These are phyloP conservation scores for Taenioides sp. DNA, from an alignment of 2,797 vertebrate genomes.

Conservation along the genomic window DNA sequence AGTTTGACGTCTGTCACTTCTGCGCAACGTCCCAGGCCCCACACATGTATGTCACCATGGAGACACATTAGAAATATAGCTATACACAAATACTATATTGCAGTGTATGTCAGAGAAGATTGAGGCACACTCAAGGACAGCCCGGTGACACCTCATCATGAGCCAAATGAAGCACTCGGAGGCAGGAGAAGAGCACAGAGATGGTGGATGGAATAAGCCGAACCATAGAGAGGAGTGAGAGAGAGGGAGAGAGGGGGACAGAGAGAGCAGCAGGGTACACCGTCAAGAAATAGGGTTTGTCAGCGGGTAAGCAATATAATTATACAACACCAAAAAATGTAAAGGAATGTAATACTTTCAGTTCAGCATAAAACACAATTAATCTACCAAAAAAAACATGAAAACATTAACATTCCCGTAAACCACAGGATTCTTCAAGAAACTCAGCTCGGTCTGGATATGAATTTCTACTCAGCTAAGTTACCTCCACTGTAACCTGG, in stretches of 20 bases:
- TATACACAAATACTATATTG: constrained; percentile 33
- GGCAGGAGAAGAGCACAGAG: constrained; percentile 50
- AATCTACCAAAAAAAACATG: no score
- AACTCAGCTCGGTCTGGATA: no score
- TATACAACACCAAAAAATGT: neutral
- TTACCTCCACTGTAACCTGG: no score
- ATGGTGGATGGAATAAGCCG: constrained; percentile 58
- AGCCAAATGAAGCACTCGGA: constrained; percentile 74
- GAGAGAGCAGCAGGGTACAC: constrained; percentile 42
- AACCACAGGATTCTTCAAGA: no score
- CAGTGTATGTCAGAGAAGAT: constrained; percentile 51
- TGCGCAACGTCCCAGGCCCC: constrained; percentile 50
- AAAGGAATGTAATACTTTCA: neutral
- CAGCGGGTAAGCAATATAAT: constrained; percentile 20
- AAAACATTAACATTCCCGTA: no score
- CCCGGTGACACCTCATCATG: constrained; percentile 76
- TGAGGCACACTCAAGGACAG: constrained; percentile 68
- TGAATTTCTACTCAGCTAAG: no score
- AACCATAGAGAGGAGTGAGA: constrained; percentile 55
- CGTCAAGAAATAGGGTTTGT: constrained; percentile 50
- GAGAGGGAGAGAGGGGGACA: constrained; percentile 33
- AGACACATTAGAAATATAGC: constrained; percentile 23
- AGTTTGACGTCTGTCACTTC: constrained; percentile 62
- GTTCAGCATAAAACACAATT: neutral
- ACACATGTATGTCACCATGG: constrained; percentile 30